These are phyloP conservation scores for Stigmatopora nigra DNA, from an alignment of 2,113 vertebrate species.

Conservation along the genomic window DNA sequence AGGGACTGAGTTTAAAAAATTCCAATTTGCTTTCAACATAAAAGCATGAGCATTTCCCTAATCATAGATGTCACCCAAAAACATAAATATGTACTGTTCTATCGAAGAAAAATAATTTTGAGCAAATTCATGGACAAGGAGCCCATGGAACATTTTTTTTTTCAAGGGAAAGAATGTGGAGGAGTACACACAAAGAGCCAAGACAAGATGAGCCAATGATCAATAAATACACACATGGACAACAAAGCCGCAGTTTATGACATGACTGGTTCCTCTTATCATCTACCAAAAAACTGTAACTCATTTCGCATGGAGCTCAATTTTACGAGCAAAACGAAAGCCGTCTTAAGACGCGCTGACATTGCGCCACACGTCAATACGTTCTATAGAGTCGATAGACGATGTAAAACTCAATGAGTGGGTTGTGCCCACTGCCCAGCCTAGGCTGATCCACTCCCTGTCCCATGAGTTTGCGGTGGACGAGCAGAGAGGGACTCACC, in stretches of 20 bases:
- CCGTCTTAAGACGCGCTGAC: background rate
- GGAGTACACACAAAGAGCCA: conserved; percentile 51
- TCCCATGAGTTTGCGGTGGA: conserved; percentile 78
- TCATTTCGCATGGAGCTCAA: conserved; percentile 10
- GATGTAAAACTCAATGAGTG: background rate
- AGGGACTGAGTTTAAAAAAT: too few species aligned
- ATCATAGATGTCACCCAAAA: too few species aligned
- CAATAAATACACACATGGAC: conserved; percentile 62
- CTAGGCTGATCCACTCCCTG: conserved; percentile 81
- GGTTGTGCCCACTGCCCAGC: conserved; percentile 36
- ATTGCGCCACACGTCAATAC: background rate
- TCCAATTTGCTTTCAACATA: too few species aligned
- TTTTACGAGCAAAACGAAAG: background rate
- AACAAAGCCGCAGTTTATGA: conserved; percentile 60
- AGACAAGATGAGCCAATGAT: conserved; percentile 45
- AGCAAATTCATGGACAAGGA: too few species aligned
- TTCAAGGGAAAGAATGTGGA: conserved; percentile 5
- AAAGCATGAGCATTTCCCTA: too few species aligned
- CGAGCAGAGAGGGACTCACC: conserved; percentile 99
- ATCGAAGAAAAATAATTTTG: too few species aligned
- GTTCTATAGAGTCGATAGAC: background rate
- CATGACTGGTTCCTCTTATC: conserved; percentile 37
- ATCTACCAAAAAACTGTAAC: background rate
- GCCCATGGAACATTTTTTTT: background rate
- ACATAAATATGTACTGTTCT: too few species aligned